Conservation (phyloP, 2,113 vertebrate genomes). For the Ciconia stormi region DNA sequence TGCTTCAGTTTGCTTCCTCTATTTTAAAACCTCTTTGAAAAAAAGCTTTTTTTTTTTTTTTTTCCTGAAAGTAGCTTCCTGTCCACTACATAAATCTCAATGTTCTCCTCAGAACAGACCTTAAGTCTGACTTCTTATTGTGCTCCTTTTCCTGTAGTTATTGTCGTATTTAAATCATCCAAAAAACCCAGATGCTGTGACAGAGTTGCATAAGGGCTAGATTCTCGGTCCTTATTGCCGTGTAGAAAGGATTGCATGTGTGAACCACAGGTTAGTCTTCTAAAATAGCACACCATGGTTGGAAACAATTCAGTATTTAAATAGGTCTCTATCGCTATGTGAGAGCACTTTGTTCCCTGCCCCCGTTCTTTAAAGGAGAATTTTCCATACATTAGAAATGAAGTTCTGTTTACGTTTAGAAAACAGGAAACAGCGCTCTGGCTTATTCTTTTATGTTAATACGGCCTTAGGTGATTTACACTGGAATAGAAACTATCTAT, state of each 20-base stretch:
- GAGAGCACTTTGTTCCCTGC: not conserved
- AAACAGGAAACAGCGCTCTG: constrained; percentile 28
- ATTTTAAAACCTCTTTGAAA: not conserved
- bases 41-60: not conserved
- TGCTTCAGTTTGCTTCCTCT: not conserved
- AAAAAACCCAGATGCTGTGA: not conserved
- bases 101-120: not conserved
- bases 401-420: constrained; percentile 23
- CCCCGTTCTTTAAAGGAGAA: not conserved
- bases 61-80: constrained; percentile 5
- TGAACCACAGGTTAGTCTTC: not conserved
- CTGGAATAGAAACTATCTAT: not conserved
- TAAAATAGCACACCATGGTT: not conserved
- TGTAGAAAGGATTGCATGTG: not conserved
- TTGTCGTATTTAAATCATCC: not conserved
- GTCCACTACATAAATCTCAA: not conserved
- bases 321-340: rapidly evolving
- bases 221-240: not conserved
- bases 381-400: not conserved
- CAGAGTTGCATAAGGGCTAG: not conserved
- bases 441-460: not conserved
- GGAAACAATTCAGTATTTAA: not conserved
- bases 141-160: constrained; percentile 27
- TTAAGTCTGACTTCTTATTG: not conserved
- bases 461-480: not conserved